Evolutionary conservation across 2,113 vertebrate genomes (phyloP).

Genomic region (Anser cygnoides): DNA sequence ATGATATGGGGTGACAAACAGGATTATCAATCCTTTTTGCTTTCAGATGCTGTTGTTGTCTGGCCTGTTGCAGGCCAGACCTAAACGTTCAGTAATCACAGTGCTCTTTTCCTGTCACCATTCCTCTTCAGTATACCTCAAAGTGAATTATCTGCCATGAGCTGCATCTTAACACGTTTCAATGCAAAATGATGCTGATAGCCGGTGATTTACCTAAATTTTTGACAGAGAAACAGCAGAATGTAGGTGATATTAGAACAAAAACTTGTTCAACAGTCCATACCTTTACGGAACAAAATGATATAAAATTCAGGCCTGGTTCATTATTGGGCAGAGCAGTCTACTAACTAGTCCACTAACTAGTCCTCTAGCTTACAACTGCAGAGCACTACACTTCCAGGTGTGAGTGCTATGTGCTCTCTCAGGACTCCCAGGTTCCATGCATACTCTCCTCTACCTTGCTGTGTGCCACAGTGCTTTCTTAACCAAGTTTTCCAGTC

Average conservation of each 20-base stretch:
- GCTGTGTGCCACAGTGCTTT: neutral
- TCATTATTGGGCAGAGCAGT: neutral
- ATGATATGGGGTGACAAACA: neutral
- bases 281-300: neutral
- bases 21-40: neutral
- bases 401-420: neutral
- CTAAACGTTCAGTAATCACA: neutral
- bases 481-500: neutral
- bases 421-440: neutral
- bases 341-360: too few species aligned
- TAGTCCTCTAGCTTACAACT: neutral
- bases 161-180: neutral
- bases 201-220: neutral
- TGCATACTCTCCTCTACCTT: neutral
- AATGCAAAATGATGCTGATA: neutral
- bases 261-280: neutral
- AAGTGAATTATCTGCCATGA: neutral
- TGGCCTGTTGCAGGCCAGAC: neutral
- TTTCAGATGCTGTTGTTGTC: neutral
- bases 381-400: neutral
- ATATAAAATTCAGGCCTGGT: neutral
- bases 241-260: neutral
- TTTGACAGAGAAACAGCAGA: neutral
- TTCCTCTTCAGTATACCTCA: neutral
- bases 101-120: neutral